Conservation (phyloP, 2,888 invertebrate species). For the Tenthredo livida region DNA sequence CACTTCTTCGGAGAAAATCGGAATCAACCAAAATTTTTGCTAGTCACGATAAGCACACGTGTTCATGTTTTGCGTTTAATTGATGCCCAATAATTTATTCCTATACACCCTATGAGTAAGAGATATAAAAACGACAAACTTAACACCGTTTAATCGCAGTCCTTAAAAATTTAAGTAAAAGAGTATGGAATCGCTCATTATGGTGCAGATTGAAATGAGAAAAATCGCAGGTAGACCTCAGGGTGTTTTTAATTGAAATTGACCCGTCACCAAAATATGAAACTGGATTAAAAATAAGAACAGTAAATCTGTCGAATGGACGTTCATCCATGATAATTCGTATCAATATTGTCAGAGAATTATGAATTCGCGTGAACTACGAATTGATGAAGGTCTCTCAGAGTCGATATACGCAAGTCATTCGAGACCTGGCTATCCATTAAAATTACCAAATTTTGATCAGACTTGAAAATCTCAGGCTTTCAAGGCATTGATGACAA, state of each 20-base stretch:
- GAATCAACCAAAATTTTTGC: not conserved
- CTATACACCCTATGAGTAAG: not conserved
- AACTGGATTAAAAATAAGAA: not conserved
- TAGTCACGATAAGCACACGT: not conserved
- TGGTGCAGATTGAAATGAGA: not conserved
- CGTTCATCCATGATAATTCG: not conserved
- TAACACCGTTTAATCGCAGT: not conserved
- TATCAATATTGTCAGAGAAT: not conserved
- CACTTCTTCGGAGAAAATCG: not conserved
- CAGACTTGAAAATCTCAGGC: not conserved
- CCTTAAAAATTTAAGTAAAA: not conserved
- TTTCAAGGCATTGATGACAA: not conserved
- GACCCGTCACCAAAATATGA: not conserved
- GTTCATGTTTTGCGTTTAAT: not conserved
- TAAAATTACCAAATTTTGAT: not conserved
- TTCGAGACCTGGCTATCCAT: not conserved
- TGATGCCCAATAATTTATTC: not conserved
- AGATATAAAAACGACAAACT: not conserved
- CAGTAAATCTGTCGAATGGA: not conserved
- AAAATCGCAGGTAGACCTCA: not conserved
- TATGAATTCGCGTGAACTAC: not conserved
- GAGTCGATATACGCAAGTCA: not conserved
- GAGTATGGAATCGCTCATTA: not conserved
- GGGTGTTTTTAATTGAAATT: not conserved
- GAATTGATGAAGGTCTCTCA: not conserved